Percentiles rank a stretch among this genome's conserved stretches.
Evolutionary conservation across 2,888 invertebrate species (phyloP).

Genomic region (Criorhina ranunculi): DNA sequence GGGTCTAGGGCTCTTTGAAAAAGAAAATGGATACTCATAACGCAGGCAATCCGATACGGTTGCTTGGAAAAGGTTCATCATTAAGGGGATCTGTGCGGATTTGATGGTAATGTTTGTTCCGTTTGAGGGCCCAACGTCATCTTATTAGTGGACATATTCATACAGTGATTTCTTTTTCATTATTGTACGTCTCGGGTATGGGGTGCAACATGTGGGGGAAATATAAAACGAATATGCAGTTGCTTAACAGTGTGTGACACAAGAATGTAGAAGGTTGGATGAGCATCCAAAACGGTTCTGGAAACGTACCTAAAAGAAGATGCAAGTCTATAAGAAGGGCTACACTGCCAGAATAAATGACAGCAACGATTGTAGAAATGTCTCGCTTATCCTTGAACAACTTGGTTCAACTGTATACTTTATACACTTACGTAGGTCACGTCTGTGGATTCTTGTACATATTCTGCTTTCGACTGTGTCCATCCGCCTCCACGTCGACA

Average conservation of each 20-base stretch:
- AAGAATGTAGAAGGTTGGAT: not conserved
- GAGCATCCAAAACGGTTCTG: too few relatives aligned
- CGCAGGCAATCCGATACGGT: constrained; percentile 27
- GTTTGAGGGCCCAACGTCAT: constrained; percentile 39
- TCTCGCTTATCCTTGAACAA: too few relatives aligned
- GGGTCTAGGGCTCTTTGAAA: not conserved
- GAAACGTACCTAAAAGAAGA: too few relatives aligned
- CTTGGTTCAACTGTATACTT: too few relatives aligned
- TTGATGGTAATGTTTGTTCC: constrained; percentile 39
- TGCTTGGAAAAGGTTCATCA: constrained; percentile 18
- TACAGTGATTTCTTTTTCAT: constrained; percentile 27
- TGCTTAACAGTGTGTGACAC: not conserved
- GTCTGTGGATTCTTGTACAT: too few relatives aligned
- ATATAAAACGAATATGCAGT: not conserved
- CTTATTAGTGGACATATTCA: constrained; percentile 35
- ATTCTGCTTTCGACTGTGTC: too few relatives aligned
- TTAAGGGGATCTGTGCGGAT: constrained; percentile 35
- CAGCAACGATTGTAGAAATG: too few relatives aligned
- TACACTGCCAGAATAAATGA: too few relatives aligned
- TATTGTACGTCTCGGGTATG: not conserved
- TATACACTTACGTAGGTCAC: too few relatives aligned
- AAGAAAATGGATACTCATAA: constrained; percentile 32
- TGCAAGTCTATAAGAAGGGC: too few relatives aligned
- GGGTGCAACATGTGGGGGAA: constrained; percentile 34
- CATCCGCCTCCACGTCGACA: too few relatives aligned